Base-by-base conservation (phyloP, 2,888 invertebrate genomes). In the Homarus gammarus region DNA sequence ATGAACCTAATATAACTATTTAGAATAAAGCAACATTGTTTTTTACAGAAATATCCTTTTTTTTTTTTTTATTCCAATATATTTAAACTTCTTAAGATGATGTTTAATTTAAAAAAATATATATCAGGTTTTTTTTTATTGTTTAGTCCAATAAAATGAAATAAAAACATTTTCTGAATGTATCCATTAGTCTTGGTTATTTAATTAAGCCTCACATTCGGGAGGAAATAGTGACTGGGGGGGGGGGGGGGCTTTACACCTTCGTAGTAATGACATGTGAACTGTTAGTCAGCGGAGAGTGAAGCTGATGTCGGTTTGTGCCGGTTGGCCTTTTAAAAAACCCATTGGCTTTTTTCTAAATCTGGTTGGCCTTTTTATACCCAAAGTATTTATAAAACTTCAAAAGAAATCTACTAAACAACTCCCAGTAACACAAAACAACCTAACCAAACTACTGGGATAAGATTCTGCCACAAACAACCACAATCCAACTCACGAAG, bases 121-220 rank as follows among this genome's bases (percentile, higher is more conserved):
- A 1, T 56, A 18, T 22, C 15, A 56, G 56, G 56, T 56, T 18
- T 56, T 22, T 0, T 44, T 22, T 56, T 56, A 18, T 56, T 18
- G n/a, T n/a, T 18, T 56, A 18, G 56, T 56, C 15, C n/a, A 75
- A 27, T 49, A n/a, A 12, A 75, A 27, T 44, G 72, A 75, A 8
- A 38, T 15, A 27, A 75, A 2, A 22, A 49, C 75, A 75, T 75
- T 75, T 75, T 33, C 75, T 75, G 22, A 49, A 27, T 44, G 38
- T 38, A 49, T 27, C 49, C 38, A 27, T 38, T 44, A 38, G 44
- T 44, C 44, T 75, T n/a, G n/a, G 75, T 49, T 49, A 75, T 12
- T n/a, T 15, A 44, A 27, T 0, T 75, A 49, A 75, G 44, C 49
- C 64, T 1, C 27, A 64, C 27, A 27, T 5, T 27, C 27, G 10